A percentile compares a stretch with the other conserved stretches of the same genome.
Conservation (phyloP, 2,113 vertebrate species). For the Acanthochromis polyacanthus region DNA sequence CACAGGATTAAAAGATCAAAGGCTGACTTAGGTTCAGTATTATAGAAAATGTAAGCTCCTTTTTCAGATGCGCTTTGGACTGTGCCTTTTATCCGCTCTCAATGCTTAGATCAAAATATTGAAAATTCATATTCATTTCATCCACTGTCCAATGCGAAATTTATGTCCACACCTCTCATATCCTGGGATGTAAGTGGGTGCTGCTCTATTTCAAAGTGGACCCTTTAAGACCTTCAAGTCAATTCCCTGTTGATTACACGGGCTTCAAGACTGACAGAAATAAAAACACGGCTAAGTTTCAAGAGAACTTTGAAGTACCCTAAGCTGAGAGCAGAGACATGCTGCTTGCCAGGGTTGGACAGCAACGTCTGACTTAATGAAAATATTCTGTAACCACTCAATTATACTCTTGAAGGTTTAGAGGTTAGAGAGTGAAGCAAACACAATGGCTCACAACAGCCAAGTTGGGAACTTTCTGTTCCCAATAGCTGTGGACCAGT, state of each 20-base stretch:
- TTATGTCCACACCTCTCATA: constrained; percentile 75
- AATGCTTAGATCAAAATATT: constrained; percentile 80
- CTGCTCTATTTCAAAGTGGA: constrained; percentile 79
- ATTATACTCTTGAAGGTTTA: constrained; percentile 67
- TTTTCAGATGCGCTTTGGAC: constrained; percentile 85
- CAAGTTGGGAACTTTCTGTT: constrained; percentile 61
- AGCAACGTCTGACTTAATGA: constrained; percentile 66
- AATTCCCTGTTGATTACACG: constrained; percentile 74
- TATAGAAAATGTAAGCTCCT: constrained; percentile 92
- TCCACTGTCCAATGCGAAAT: constrained; percentile 75
- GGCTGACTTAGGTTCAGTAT: constrained; percentile 91
- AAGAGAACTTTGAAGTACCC: constrained; percentile 72
- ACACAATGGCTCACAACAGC: constrained; percentile 58
- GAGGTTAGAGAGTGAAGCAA: constrained; percentile 62
- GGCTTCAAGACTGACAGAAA: constrained; percentile 65
- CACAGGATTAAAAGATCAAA: constrained; percentile 99
- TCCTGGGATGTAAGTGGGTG: constrained; percentile 60
- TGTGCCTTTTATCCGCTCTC: constrained; percentile 78
- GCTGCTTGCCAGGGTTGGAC: constrained; percentile 52
- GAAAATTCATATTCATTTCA: constrained; percentile 81
- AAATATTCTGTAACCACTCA: constrained; percentile 73
- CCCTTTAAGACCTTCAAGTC: constrained; percentile 73
- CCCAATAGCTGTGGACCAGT: constrained; percentile 56
- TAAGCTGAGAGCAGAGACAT: constrained; percentile 52
- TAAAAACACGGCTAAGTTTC: constrained; percentile 70